A percentile compares a stretch with the other conserved stretches of the same genome.
phyloP scores from a whole-genome alignment of 2,888 invertebrate species.

The Trichacis sp. region DNA sequence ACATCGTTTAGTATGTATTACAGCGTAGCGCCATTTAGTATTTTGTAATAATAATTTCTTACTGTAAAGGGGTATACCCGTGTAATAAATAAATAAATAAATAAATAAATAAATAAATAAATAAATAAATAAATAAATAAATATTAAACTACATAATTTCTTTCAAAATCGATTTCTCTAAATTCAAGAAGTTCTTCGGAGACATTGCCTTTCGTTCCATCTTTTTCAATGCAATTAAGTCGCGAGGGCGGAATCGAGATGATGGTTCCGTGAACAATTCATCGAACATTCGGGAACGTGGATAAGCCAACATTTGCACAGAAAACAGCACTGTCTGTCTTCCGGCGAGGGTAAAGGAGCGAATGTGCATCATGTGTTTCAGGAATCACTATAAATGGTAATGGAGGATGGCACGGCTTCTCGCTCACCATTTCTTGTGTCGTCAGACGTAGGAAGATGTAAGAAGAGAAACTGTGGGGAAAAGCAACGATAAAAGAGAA shows the following conservation, averaged over 20 bases:
- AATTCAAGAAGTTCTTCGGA: too few relatives aligned
- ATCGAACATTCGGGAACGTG: not conserved
- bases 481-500: conserved; percentile 23
- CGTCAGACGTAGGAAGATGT: conserved; percentile 9
- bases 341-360: not conserved
- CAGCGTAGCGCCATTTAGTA: too few relatives aligned
- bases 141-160: too few relatives aligned
- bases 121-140: too few relatives aligned
- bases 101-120: too few relatives aligned
- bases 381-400: conserved; percentile 69
- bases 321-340: not conserved
- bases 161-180: too few relatives aligned
- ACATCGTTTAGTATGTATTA: too few relatives aligned
- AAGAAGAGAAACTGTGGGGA: conserved; percentile 18
- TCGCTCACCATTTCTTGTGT: conserved; percentile 25
- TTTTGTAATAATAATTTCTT: too few relatives aligned
- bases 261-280: not conserved
- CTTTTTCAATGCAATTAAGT: not conserved
- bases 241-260: not conserved
- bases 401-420: conserved; percentile 57
- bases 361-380: conserved; percentile 46
- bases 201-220: too few relatives aligned
- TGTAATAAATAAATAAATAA: too few relatives aligned
- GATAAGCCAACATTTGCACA: not conserved
- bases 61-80: too few relatives aligned